These are phyloP conservation scores for Spodoptera frugiperda DNA, from an alignment of 1,140 invertebrate species.

Conservation along the genomic window DNA sequence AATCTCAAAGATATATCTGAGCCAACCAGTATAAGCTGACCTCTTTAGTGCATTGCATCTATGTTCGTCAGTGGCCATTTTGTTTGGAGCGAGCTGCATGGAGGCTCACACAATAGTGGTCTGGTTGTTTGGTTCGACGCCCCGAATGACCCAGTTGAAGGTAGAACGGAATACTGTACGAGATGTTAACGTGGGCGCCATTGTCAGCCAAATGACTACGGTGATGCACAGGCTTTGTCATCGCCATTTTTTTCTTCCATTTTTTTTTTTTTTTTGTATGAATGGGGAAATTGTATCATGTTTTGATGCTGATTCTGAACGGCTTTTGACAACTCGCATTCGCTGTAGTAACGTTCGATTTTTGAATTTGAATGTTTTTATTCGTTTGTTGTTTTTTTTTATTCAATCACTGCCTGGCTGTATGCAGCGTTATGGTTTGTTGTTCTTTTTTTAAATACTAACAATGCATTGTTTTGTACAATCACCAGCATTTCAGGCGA, in stretches of 20 bases:
- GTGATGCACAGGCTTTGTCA: slow-evolving; percentile 17
- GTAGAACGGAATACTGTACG: slow-evolving; percentile 35
- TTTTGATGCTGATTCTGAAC: not conserved
- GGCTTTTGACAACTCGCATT: not conserved
- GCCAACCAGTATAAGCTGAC: slow-evolving; percentile 4
- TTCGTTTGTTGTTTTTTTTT: not conserved
- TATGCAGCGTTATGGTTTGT: no score
- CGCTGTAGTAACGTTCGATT: not conserved
- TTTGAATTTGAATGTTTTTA: slow-evolving; percentile 7
- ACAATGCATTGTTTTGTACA: no score
- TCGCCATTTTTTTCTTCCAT: not conserved
- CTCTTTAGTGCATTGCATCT: not conserved
- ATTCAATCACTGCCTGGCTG: not conserved
- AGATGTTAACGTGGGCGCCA: slow-evolving; percentile 26
- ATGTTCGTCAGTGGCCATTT: not conserved
- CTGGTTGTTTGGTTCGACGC: not conserved
- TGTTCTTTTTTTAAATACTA: no score
- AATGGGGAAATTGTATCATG: not conserved
- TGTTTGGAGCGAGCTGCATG: not conserved
- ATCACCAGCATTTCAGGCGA: no score
- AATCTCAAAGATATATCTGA: slow-evolving; percentile 16
- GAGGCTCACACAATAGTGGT: not conserved
- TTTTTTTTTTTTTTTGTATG: not conserved
- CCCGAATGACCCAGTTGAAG: slow-evolving; percentile 40
- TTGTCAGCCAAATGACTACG: slow-evolving; percentile 43